A percentile compares a stretch with the other conserved stretches of the same genome.
Evolutionary conservation across 2,113 vertebrate species (phyloP).

Genomic region (Ariopsis seemanni): DNA sequence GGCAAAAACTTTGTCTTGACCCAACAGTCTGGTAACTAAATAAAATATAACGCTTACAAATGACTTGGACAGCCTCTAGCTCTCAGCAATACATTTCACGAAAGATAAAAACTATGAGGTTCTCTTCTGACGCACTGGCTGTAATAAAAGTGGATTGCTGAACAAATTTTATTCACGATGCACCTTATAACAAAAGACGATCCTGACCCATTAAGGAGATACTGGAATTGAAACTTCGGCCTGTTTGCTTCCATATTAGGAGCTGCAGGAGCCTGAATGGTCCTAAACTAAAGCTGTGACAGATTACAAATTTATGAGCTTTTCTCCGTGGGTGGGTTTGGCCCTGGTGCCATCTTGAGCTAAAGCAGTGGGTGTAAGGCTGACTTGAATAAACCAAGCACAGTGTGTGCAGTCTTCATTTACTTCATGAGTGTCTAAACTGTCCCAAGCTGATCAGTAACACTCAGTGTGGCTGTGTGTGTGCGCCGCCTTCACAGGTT

Average conservation of each 20-base stretch:
- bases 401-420: neutral
- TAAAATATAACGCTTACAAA: neutral
- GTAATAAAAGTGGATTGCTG: neutral
- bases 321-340: constrained; percentile 34
- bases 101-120: neutral
- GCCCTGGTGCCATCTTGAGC: neutral
- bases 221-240: neutral
- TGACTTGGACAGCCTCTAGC: neutral
- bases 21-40: neutral
- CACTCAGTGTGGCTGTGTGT: neutral
- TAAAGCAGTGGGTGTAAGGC: neutral
- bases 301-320: constrained; percentile 18
- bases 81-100: neutral
- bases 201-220: neutral
- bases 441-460: constrained; percentile 6
- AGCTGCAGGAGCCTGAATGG: neutral
- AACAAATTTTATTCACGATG: neutral
- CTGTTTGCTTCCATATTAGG: constrained; percentile 28
- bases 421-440: neutral
- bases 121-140: neutral
- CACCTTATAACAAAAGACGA: neutral
- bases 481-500: neutral
- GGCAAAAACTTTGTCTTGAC: neutral
- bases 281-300: neutral
- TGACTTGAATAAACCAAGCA: neutral